These are phyloP conservation scores for Epizoanthus scotinus DNA, from an alignment of 92 coral and sea anemone genomes.

Conservation along the genomic window DNA sequence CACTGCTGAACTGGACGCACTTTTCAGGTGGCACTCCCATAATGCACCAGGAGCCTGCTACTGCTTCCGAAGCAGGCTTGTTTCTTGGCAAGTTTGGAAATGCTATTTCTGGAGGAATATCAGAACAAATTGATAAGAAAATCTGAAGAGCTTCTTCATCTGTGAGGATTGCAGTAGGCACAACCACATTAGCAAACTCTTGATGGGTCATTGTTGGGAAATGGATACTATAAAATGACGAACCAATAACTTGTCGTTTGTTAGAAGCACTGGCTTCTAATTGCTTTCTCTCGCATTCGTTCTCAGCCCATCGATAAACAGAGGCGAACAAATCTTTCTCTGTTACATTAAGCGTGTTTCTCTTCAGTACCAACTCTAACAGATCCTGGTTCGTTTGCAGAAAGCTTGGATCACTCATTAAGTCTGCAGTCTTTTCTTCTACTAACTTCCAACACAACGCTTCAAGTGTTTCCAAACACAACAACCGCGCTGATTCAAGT, in stretches of 20 bases:
- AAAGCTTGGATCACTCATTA: slow-evolving; percentile 11
- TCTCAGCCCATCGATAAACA: slow-evolving; percentile 1
- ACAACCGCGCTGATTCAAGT: not conserved
- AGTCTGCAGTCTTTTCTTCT: not conserved
- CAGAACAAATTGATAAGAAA: slow-evolving; percentile 4
- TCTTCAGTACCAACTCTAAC: slow-evolving; percentile 3
- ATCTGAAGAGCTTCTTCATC: slow-evolving; percentile 14
- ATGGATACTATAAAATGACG: not conserved
- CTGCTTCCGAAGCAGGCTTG: not conserved
- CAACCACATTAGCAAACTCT: slow-evolving; percentile 26
- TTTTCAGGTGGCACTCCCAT: slow-evolving; percentile 10
- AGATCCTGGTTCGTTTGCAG: not conserved
- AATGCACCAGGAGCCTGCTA: slow-evolving; percentile 2
- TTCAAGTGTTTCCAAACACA: slow-evolving; percentile 10
- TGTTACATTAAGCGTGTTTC: slow-evolving; percentile 1
- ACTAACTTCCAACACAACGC: slow-evolving; percentile 8
- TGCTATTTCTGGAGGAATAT: not conserved
- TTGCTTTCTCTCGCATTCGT: not conserved
- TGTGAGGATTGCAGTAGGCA: slow-evolving; percentile 28
- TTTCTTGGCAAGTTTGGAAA: not conserved
- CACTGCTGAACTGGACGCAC: not conserved
- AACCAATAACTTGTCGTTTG: slow-evolving; percentile 36
- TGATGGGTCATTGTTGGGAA: slow-evolving; percentile 38
- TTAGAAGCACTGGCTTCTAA: not conserved
- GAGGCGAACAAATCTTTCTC: slow-evolving; percentile 1